phyloP scores from a whole-genome alignment of 2,888 invertebrate species.

The Yponomeuta sedellus region DNA sequence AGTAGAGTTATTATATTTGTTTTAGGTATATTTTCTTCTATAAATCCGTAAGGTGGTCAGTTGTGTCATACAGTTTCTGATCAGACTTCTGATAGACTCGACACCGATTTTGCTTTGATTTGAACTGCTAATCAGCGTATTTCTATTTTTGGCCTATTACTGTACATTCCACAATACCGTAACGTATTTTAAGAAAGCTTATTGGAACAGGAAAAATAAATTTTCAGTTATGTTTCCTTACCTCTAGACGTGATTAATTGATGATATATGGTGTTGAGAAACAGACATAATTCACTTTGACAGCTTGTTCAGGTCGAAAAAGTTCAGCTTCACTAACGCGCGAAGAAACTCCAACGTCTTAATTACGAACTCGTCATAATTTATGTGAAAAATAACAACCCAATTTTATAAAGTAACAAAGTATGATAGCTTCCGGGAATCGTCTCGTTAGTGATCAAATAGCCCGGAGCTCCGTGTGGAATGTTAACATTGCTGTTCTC shows the following conservation, averaged over 20 bases:
- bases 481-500: conserved; percentile 54
- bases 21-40: too few relatives aligned
- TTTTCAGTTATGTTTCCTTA: neutral
- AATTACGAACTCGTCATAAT: conserved; percentile 42
- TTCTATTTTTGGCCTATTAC: neutral
- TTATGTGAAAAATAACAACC: conserved; percentile 47
- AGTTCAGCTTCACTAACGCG: conserved; percentile 2
- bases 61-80: too few relatives aligned
- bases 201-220: neutral
- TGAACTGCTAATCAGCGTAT: too few relatives aligned
- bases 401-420: conserved; percentile 52
- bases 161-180: neutral
- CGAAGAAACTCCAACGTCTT: conserved; percentile 32
- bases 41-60: too few relatives aligned
- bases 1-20: too few relatives aligned
- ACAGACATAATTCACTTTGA: conserved; percentile 2
- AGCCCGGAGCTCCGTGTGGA: conserved; percentile 48
- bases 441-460: conserved; percentile 63
- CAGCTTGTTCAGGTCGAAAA: conserved; percentile 10
- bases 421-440: conserved; percentile 61
- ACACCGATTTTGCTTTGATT: too few relatives aligned
- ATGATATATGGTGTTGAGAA: neutral
- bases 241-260: neutral
- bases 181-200: neutral
- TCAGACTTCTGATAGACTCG: too few relatives aligned